Percentiles rank a stretch among this genome's conserved stretches.
Conservation (phyloP, 2,888 invertebrate genomes). For the Spatulosminthurus flaviceps region DNA sequence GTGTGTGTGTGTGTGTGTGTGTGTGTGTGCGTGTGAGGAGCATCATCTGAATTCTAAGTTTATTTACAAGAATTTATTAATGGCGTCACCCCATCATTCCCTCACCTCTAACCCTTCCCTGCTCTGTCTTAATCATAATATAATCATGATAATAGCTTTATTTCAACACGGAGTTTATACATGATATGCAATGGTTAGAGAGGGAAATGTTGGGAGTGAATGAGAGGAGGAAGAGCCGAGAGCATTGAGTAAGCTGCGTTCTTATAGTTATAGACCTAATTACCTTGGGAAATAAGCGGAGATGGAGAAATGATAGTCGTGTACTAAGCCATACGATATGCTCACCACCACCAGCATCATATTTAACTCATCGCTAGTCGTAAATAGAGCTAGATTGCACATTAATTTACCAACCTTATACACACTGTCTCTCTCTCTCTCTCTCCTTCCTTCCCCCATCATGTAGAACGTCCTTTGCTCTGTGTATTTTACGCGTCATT, state of each 20-base stretch:
- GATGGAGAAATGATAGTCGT: neutral
- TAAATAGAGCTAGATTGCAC: slow-evolving; percentile 47
- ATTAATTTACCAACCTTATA: slow-evolving; percentile 44
- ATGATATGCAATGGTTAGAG: neutral
- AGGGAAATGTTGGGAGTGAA: no score
- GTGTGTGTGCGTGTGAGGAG: no score
- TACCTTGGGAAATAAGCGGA: neutral
- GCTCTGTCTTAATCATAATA: slow-evolving; percentile 40
- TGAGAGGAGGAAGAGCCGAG: neutral
- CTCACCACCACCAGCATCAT: slow-evolving; percentile 25
- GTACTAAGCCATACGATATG: neutral
- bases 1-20: no score
- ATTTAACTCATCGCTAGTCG: slow-evolving; percentile 46
- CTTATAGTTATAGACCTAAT: no score
- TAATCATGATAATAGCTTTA: slow-evolving; percentile 38
- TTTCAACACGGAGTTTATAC: neutral
- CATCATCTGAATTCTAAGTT: slow-evolving; percentile 36
- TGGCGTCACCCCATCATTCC: slow-evolving; percentile 40
- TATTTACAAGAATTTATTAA: slow-evolving; percentile 34
- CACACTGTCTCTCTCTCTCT: neutral
- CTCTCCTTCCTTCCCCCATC: no score
- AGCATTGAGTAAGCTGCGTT: neutral
- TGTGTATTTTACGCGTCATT: neutral
- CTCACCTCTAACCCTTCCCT: slow-evolving; percentile 30
- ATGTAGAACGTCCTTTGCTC: no score